These are phyloP conservation scores for Imbricaverruca yamaguchii DNA, from an alignment of 2,888 invertebrate genomes.

Conservation along the genomic window DNA sequence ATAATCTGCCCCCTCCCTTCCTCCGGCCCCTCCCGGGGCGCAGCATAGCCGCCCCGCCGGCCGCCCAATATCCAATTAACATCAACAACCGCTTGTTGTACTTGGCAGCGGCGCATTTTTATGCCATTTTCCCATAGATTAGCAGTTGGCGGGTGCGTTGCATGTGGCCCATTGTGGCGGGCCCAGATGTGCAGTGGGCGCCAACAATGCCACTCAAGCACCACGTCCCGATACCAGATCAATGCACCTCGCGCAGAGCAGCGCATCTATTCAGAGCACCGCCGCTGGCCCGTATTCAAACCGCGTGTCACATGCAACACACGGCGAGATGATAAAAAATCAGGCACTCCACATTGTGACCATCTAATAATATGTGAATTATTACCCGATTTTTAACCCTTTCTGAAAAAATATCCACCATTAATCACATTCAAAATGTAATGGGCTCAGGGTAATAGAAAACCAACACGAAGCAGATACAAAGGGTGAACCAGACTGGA, in stretches of 20 bases:
- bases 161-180: background rate
- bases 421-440: constrained; percentile 2
- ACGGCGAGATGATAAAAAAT: background rate
- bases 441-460: background rate
- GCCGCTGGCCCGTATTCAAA: background rate
- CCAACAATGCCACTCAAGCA: constrained; percentile 14
- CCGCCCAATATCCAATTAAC: constrained; percentile 20
- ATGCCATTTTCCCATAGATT: constrained; percentile 9
- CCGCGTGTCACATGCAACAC: background rate
- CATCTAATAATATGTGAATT: constrained; percentile 10
- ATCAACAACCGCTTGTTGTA: constrained; percentile 21
- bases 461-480: background rate
- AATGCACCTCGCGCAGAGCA: constrained; percentile 8
- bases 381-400: constrained; percentile 14
- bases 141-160: background rate
- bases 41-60: background rate
- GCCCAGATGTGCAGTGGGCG: background rate
- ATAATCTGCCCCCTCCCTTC: constrained; percentile 23
- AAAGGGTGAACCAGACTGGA: too few species aligned
- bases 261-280: background rate
- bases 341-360: background rate
- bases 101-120: constrained; percentile 11
- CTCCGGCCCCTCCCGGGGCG: constrained; percentile 8
- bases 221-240: constrained; percentile 10
- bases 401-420: background rate